Conservation (phyloP, 1,140 invertebrate species). For the Cardiocondyla obscurior region DNA sequence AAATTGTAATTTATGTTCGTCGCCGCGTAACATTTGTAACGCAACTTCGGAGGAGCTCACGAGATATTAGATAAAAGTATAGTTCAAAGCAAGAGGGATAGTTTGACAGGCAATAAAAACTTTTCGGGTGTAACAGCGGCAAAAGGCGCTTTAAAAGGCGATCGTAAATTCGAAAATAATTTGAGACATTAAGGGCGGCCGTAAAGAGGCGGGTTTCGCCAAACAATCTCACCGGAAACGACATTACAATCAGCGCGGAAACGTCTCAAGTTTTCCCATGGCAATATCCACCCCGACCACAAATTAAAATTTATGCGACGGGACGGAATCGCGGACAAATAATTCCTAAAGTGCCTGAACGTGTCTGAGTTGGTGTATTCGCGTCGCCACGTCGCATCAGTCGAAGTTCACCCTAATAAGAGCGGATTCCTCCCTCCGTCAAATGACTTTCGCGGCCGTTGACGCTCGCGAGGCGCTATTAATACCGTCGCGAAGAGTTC, state of each 20-base stretch:
- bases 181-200: conserved; percentile 41
- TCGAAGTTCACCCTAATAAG: conserved; percentile 41
- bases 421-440: background rate
- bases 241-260: conserved; percentile 45
- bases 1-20: background rate
- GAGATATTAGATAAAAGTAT: background rate
- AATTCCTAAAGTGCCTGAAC: conserved; percentile 52
- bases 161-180: conserved; percentile 50
- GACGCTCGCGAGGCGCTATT: conserved; percentile 33
- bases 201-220: conserved; percentile 49
- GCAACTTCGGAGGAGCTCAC: background rate
- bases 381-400: background rate
- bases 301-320: conserved; percentile 65
- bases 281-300: conserved; percentile 56
- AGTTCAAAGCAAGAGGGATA: background rate
- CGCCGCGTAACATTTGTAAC: background rate
- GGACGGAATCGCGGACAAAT: conserved; percentile 38
- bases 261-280: conserved; percentile 46
- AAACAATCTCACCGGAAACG: conserved; percentile 54
- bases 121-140: conserved; percentile 41
- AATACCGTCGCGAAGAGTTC: conserved; percentile 10
- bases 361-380: conserved; percentile 38
- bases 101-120: conserved; percentile 32
- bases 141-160: conserved; percentile 20
- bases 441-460: conserved; percentile 21